Percentiles rank a stretch among this genome's conserved stretches.
Conservation (phyloP, 2,113 vertebrate genomes). For the Odocoileus virginianus region DNA sequence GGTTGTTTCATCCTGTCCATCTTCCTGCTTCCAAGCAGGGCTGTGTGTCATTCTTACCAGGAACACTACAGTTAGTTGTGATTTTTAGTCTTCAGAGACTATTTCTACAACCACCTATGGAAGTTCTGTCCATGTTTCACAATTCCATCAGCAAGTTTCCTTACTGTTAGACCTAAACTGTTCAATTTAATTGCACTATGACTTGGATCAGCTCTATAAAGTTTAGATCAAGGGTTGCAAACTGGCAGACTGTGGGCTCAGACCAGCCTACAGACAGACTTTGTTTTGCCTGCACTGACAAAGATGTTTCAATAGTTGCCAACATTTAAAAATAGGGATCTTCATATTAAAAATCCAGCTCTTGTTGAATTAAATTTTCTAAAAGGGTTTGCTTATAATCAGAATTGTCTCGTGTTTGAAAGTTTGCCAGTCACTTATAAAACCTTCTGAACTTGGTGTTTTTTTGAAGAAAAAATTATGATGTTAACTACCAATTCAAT, state of each 20-base stretch:
- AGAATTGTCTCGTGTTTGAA: neutral
- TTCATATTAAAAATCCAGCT: slow-evolving; percentile 40
- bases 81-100: neutral
- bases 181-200: neutral
- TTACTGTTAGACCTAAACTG: neutral
- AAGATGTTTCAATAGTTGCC: slow-evolving; percentile 41
- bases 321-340: slow-evolving; percentile 51
- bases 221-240: slow-evolving; percentile 5
- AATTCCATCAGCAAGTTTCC: neutral
- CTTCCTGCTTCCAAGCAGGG: neutral
- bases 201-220: neutral
- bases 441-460: neutral
- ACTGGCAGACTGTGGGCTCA: neutral
- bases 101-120: neutral
- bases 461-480: neutral
- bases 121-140: neutral
- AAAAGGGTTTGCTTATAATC: neutral
- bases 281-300: slow-evolving; percentile 50
- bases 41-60: accelerated
- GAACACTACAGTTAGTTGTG: neutral
- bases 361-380: slow-evolving; percentile 2
- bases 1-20: neutral
- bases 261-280: slow-evolving; percentile 15
- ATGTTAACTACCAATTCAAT: neutral
- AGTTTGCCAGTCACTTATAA: neutral